Conservation (phyloP, 2,888 invertebrate genomes). For the Melipona bicolor region DNA sequence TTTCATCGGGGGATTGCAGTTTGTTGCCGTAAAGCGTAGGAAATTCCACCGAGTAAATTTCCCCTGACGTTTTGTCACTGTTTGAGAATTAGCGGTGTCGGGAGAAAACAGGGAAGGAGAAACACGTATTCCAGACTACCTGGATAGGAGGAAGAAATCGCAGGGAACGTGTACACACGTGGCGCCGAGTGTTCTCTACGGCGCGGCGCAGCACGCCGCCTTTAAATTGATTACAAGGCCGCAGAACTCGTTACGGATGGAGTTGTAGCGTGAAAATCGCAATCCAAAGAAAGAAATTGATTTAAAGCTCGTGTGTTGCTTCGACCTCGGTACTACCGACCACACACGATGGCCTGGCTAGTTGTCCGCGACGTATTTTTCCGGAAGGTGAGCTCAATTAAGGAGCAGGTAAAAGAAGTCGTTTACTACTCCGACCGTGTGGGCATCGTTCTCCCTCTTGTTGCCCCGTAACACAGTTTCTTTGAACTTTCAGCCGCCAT, state of each 20-base stretch:
- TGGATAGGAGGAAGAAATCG: neutral
- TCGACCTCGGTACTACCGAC: neutral
- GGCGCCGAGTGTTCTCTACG: slow-evolving; percentile 33
- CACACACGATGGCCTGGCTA: slow-evolving; percentile 18
- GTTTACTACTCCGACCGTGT: slow-evolving; percentile 31
- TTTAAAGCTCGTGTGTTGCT: slow-evolving; percentile 48
- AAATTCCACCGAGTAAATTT: too few species aligned
- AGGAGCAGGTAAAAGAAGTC: slow-evolving; percentile 37
- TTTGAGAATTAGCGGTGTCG: neutral
- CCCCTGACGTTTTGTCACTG: neutral
- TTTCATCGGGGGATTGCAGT: neutral
- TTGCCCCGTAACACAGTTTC: too few species aligned
- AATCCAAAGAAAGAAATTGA: slow-evolving; percentile 46
- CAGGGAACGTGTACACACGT: neutral
- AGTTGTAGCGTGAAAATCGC: slow-evolving; percentile 37
- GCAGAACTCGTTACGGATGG: slow-evolving; percentile 46
- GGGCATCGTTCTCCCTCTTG: neutral
- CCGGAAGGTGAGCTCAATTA: slow-evolving; percentile 46
- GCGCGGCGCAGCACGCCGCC: neutral
- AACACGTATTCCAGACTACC: too few species aligned
- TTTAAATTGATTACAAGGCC: slow-evolving; percentile 45
- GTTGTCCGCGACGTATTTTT: slow-evolving; percentile 30
- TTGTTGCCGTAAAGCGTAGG: too few species aligned
- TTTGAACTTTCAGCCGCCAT: neutral
- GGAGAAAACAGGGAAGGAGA: neutral